Conservation (phyloP, 2,888 invertebrate species). For the Latrodectus hesperus region DNA sequence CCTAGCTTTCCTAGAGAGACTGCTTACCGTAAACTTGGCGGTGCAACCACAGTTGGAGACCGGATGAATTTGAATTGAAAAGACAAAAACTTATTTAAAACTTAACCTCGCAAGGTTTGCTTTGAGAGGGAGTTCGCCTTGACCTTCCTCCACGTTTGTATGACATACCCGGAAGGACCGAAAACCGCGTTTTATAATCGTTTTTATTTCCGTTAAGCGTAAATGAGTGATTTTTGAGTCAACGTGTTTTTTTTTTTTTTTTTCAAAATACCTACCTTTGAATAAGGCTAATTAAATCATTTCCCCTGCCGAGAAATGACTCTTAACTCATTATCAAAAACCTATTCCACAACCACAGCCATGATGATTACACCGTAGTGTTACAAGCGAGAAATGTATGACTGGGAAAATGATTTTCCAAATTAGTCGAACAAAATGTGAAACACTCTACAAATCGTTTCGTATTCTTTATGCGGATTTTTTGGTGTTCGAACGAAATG, state of each 20-base stretch:
- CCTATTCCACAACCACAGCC: too few species aligned
- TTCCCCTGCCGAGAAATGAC: too few species aligned
- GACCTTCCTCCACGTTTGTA: slow-evolving; percentile 15
- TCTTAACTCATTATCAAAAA: too few species aligned
- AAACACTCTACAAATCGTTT: too few species aligned
- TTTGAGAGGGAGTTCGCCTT: slow-evolving; percentile 7
- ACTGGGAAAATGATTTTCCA: too few species aligned
- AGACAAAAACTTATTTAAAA: neutral
- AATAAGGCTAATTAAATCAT: too few species aligned
- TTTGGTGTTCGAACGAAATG: too few species aligned
- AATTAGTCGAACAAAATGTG: too few species aligned
- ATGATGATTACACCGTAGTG: too few species aligned
- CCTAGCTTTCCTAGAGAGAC: neutral
- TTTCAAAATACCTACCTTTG: too few species aligned
- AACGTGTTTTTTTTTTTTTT: neutral
- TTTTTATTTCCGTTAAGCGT: neutral
- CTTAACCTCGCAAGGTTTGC: neutral
- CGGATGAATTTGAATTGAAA: neutral
- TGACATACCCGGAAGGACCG: neutral
- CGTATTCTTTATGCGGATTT: too few species aligned
- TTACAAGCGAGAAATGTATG: too few species aligned
- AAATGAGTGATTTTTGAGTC: neutral
- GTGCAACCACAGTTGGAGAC: neutral
- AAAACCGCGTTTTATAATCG: neutral
- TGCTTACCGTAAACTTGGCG: neutral